Evolutionary conservation across 1,140 invertebrate species (phyloP).

Genomic region (Nasonia giraulti): DNA sequence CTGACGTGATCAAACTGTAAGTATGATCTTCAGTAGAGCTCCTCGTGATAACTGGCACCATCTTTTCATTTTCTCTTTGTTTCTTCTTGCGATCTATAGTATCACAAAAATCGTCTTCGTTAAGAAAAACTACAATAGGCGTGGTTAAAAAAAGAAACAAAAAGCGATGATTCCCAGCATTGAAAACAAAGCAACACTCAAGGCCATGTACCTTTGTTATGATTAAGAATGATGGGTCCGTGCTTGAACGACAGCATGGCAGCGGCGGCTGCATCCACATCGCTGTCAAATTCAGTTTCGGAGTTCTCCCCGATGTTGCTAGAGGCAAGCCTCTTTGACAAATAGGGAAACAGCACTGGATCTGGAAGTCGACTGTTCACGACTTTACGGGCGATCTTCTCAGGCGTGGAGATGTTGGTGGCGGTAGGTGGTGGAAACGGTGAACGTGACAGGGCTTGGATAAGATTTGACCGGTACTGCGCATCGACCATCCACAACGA

Average conservation of each 20-base stretch:
- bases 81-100: conserved; percentile 42
- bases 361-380: conserved; percentile 75
- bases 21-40: conserved; percentile 88
- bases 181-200: too few relatives aligned
- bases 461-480: conserved; percentile 87
- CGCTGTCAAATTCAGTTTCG: conserved; percentile 76
- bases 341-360: conserved; percentile 86
- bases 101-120: conserved; percentile 21
- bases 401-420: conserved; percentile 65
- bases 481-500: conserved; percentile 96
- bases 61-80: conserved; percentile 65
- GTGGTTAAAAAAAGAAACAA: conserved; percentile 6
- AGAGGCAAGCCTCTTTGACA: conserved; percentile 81
- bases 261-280: conserved; percentile 86
- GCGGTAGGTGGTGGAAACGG: conserved; percentile 85
- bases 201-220: conserved; percentile 71
- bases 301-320: conserved; percentile 69
- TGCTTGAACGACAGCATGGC: conserved; percentile 89
- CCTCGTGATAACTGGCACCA: conserved; percentile 80
- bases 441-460: conserved; percentile 88
- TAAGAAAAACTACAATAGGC: not conserved
- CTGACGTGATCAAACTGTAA: conserved; percentile 76
- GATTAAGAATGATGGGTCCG: conserved; percentile 76
- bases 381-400: conserved; percentile 34
- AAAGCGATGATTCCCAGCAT: not conserved